phyloP scores from a whole-genome alignment of 2,888 invertebrate species.

The Ecdyonurus torrentis region DNA sequence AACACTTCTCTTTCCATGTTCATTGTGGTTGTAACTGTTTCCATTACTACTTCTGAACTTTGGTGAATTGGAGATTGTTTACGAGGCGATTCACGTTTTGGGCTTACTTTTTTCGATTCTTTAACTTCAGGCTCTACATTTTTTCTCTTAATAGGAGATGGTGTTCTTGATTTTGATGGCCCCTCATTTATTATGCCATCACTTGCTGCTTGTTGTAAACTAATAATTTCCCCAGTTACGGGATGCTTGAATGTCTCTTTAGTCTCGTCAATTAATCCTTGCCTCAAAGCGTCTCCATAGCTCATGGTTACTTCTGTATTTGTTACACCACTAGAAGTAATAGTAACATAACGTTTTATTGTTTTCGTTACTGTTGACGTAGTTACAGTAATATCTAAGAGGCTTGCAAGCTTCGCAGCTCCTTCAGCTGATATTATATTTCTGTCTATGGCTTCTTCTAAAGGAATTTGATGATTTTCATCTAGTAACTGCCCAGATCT shows the following conservation, averaged over 20 bases:
- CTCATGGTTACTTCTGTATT: conserved; percentile 30
- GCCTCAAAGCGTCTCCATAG: conserved; percentile 58
- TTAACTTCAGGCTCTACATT: not conserved
- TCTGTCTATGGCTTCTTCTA: conserved; percentile 71
- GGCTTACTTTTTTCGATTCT: not conserved
- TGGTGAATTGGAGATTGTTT: not conserved
- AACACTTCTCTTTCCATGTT: conserved; percentile 47
- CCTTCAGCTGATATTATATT: conserved; percentile 76
- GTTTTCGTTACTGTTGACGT: conserved; percentile 75
- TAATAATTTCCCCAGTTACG: not conserved
- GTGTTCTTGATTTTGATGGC: not conserved
- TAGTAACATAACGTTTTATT: conserved; percentile 63
- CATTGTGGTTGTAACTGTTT: conserved; percentile 5
- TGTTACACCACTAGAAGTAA: conserved; percentile 43
- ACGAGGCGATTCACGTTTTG: not conserved
- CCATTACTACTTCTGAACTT: not conserved
- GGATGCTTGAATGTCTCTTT: not conserved
- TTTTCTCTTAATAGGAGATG: not conserved
- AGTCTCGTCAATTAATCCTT: conserved; percentile 52
- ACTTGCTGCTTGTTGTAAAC: not conserved
- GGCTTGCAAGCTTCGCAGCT: conserved; percentile 65
- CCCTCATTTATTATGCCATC: not conserved
- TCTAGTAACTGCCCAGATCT: conserved; percentile 73
- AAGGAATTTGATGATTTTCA: conserved; percentile 41
- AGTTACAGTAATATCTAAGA: conserved; percentile 75